Percentiles rank a stretch among this genome's conserved stretches.
Evolutionary conservation across 2,888 invertebrate genomes (phyloP).

Genomic region (Epinotia demarniana): DNA sequence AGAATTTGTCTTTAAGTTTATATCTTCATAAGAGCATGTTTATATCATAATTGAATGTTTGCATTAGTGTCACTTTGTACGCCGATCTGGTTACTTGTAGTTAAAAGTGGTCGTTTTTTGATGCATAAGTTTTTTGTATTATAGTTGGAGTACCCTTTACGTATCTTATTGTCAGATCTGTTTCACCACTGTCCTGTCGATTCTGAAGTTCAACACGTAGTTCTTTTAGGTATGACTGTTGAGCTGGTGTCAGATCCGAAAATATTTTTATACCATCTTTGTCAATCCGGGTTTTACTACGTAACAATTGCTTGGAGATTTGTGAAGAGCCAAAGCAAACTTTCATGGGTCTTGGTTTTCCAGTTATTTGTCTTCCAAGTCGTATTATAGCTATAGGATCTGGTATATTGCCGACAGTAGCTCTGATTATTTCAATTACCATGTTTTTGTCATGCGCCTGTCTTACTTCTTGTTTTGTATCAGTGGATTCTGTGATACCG

Average conservation of each 20-base stretch:
- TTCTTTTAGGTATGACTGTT: not conserved
- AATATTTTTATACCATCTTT: not conserved
- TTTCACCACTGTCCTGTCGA: not conserved
- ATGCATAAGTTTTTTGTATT: not conserved
- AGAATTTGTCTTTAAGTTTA: not conserved
- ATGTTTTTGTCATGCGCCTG: not conserved
- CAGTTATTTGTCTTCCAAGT: not conserved
- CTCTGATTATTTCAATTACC: not conserved
- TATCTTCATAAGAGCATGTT: not conserved
- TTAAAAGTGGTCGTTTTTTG: slow-evolving; percentile 1
- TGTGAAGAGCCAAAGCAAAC: not conserved
- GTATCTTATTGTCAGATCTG: slow-evolving; percentile 5
- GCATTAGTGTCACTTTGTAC: no score
- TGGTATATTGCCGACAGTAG: not conserved
- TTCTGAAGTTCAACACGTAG: not conserved
- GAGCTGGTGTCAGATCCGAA: not conserved
- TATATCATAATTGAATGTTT: not conserved
- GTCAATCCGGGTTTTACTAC: not conserved
- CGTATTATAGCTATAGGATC: not conserved
- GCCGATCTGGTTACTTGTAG: not conserved
- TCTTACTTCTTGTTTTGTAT: not conserved
- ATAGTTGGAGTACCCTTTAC: slow-evolving; percentile 2
- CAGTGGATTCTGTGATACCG: slow-evolving; percentile 2
- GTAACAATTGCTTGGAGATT: not conserved
- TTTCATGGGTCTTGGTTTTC: not conserved